A percentile compares a stretch with the other conserved stretches of the same genome.
phyloP scores from a whole-genome alignment of 1,140 invertebrate species.

The Zaprionus africanus region DNA sequence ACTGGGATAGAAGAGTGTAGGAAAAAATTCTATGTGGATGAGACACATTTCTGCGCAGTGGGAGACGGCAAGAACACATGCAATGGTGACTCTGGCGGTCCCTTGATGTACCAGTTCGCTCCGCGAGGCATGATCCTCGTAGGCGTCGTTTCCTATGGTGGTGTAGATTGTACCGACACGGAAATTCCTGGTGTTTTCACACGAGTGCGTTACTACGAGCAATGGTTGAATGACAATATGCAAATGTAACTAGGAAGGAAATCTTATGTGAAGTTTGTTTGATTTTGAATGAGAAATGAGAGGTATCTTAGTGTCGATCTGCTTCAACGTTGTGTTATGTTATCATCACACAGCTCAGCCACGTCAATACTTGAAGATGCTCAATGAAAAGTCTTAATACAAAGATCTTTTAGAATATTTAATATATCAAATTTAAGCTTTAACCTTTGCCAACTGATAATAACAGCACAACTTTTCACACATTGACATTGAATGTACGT shows the following conservation, averaged over 20 bases:
- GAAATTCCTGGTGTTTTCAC: background rate
- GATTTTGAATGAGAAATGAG: too few relatives aligned
- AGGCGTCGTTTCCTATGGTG: background rate
- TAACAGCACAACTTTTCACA: too few relatives aligned
- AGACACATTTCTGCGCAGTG: background rate
- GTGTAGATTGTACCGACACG: background rate
- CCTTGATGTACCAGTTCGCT: background rate
- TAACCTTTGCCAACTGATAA: too few relatives aligned
- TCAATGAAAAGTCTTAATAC: too few relatives aligned
- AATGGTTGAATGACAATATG: background rate
- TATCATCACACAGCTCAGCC: too few relatives aligned
- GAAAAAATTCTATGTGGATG: background rate
- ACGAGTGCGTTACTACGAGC: background rate
- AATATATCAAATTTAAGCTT: too few relatives aligned
- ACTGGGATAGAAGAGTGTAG: background rate
- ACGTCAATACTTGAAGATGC: too few relatives aligned
- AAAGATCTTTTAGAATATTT: too few relatives aligned
- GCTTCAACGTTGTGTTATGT: too few relatives aligned
- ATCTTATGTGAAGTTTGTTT: background rate
- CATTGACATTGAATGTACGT: too few relatives aligned
- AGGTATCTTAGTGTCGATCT: too few relatives aligned
- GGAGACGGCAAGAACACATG: background rate
- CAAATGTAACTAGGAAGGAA: background rate
- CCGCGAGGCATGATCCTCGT: background rate
- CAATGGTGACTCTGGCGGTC: constrained; percentile 1